A percentile compares a stretch with the other conserved stretches of the same genome.
phyloP scores from a whole-genome alignment of 2,888 invertebrate genomes.

The Anorthoa munda region DNA sequence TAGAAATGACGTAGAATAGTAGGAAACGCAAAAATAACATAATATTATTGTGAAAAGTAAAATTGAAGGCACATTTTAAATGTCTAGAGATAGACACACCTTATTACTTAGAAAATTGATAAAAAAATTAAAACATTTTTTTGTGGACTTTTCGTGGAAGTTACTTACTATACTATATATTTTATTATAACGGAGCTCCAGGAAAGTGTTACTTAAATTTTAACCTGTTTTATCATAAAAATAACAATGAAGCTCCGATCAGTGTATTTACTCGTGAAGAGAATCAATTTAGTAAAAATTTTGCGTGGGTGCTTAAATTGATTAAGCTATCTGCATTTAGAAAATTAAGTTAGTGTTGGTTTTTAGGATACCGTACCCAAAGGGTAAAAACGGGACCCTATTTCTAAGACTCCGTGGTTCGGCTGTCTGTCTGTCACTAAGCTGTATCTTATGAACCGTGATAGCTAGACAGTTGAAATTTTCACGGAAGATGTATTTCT shows the following conservation, averaged over 20 bases:
- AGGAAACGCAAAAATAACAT: neutral
- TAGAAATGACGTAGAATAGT: neutral
- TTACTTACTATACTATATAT: neutral
- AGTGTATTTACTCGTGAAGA: neutral
- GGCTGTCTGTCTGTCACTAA: too few relatives aligned
- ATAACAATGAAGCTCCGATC: neutral
- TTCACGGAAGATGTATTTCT: too few relatives aligned
- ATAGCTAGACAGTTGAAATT: too few relatives aligned
- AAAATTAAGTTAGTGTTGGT: neutral
- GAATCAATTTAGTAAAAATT: neutral
- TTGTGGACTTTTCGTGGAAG: neutral
- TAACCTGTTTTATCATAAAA: neutral
- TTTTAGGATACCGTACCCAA: too few relatives aligned
- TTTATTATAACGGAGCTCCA: neutral
- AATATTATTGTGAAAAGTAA: neutral
- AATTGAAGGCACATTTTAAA: neutral
- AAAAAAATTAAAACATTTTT: neutral
- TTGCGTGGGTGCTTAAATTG: neutral
- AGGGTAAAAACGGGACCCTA: too few relatives aligned
- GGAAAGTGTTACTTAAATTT: constrained; percentile 1
- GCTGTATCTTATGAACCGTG: too few relatives aligned
- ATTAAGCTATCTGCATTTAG: neutral
- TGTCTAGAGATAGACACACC: neutral
- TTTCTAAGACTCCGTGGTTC: too few relatives aligned
- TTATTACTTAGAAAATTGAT: neutral